phyloP scores from a whole-genome alignment of 2,888 invertebrate species.

The Nomada fucata region DNA sequence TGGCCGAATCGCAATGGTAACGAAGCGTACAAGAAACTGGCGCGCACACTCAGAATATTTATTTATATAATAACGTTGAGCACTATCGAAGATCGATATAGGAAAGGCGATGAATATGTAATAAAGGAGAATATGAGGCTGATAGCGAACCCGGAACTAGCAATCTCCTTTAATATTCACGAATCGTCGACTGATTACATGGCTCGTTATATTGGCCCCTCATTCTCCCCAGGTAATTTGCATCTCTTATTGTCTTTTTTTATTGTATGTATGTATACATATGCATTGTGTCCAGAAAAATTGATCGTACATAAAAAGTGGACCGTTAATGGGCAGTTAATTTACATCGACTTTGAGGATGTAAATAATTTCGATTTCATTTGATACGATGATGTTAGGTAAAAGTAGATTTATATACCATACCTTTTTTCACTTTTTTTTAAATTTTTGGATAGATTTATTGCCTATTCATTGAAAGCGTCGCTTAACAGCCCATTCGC shows the following conservation, averaged over 20 bases:
- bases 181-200: slow-evolving; percentile 1
- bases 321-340: slow-evolving; percentile 17
- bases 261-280: slow-evolving; percentile 24
- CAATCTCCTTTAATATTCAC: slow-evolving; percentile 3
- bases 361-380: background rate
- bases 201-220: slow-evolving; percentile 11
- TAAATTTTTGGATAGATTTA: background rate
- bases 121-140: slow-evolving; percentile 33
- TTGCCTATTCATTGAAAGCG: background rate
- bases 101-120: slow-evolving; percentile 9
- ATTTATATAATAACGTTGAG: slow-evolving; percentile 36
- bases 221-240: background rate
- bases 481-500: slow-evolving; percentile 23
- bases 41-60: slow-evolving; percentile 27
- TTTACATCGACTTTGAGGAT: background rate
- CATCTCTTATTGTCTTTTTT: background rate
- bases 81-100: slow-evolving; percentile 20
- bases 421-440: too few species aligned
- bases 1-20: slow-evolving; percentile 23
- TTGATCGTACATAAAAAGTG: slow-evolving; percentile 37
- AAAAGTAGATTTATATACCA: background rate
- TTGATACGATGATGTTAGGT: slow-evolving; percentile 7
- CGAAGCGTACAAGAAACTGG: slow-evolving; percentile 16
- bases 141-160: slow-evolving; percentile 9
- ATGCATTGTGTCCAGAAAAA: slow-evolving; percentile 31